phyloP scores from a whole-genome alignment of 2,888 invertebrate genomes.

The Drosophila koepferae region DNA sequence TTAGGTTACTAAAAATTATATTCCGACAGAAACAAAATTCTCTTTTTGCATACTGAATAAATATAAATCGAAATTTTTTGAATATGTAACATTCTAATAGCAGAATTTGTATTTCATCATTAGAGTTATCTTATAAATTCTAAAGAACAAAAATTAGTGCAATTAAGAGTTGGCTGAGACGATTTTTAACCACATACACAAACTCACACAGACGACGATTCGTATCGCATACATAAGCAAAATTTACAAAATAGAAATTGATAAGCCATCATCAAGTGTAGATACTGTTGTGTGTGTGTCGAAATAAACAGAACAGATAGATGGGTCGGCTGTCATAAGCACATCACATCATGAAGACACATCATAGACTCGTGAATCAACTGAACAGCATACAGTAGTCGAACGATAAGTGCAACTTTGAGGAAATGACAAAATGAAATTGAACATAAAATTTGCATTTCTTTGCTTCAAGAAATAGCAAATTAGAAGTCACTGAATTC shows the following conservation, averaged over 20 bases:
- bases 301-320: constrained; percentile 17
- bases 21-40: too few species aligned
- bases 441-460: background rate
- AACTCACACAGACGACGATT: background rate
- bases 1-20: too few species aligned
- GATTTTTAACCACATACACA: constrained; percentile 5
- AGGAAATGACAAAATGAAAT: background rate
- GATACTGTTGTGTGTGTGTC: constrained; percentile 4
- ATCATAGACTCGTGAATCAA: constrained; percentile 14
- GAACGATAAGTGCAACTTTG: background rate
- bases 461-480: background rate
- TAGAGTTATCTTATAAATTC: constrained; percentile 7
- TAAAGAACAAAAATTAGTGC: constrained; percentile 6
- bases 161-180: constrained; percentile 9
- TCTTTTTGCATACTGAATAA: too few species aligned
- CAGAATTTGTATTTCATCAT: constrained; percentile 2
- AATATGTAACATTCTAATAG: background rate
- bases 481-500: background rate
- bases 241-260: constrained; percentile 11
- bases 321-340: constrained; percentile 21
- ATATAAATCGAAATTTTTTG: too few species aligned
- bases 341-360: constrained; percentile 43
- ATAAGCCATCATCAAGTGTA: constrained; percentile 34
- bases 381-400: constrained; percentile 17
- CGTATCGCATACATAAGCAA: background rate